Evolutionary conservation across 2,888 invertebrate genomes (phyloP).

Genomic region (Endomychus coccineus): DNA sequence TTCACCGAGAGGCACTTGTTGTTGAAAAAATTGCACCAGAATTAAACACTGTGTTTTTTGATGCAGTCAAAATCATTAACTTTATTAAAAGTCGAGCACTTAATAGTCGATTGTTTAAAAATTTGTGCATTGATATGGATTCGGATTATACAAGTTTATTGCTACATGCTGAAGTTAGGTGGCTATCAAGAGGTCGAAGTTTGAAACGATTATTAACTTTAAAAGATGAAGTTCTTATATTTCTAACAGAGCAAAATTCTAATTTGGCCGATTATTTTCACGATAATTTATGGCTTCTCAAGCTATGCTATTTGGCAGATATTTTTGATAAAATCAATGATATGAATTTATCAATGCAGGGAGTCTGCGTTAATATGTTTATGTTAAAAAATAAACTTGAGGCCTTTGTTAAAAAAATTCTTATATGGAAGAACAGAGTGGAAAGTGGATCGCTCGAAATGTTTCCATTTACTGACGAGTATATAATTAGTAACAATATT

Average conservation of each 20-base stretch:
- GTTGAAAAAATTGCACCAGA: conserved; percentile 22
- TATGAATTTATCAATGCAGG: conserved; percentile 7
- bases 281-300: conserved; percentile 8
- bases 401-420: conserved; percentile 3
- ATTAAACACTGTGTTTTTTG: conserved; percentile 21
- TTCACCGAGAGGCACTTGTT: conserved; percentile 24
- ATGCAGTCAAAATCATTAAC: conserved; percentile 23
- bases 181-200: conserved; percentile 23
- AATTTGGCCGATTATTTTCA: conserved; percentile 4
- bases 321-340: conserved; percentile 10
- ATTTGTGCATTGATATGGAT: conserved; percentile 21
- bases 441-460: too few species aligned
- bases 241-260: conserved; percentile 19
- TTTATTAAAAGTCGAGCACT: conserved; percentile 22
- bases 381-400: conserved; percentile 5
- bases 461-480: too few species aligned
- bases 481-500: too few species aligned
- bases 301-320: conserved; percentile 12
- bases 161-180: conserved; percentile 25
- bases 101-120: conserved; percentile 22
- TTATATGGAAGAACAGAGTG: too few species aligned
- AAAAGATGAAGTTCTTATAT: conserved; percentile 22
- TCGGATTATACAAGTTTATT: conserved; percentile 22
- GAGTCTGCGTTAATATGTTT: conserved; percentile 2
- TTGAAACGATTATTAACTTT: conserved; percentile 21